Evolutionary conservation across 2,888 invertebrate genomes (phyloP), one percentile per base, ranked within the genome.

Genomic region (Allygus modestus): DNA sequence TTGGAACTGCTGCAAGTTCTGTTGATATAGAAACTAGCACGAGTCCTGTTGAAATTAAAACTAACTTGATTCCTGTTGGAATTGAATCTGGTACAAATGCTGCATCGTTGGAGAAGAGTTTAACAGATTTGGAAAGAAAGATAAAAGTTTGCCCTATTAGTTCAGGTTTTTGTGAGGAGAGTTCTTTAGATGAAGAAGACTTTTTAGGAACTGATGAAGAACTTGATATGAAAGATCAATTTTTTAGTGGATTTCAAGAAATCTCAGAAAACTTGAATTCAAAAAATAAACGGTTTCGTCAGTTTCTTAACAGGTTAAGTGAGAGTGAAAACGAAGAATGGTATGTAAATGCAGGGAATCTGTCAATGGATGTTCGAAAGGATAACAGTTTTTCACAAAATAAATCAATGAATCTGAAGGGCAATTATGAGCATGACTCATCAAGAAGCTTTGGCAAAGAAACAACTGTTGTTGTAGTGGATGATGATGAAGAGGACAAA

Each of bases 271-370:
- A 77, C 5, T 1, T 26, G 7, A 5, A 51, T 7, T 77, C 77
- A n/a, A 37, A 46, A 28, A 77, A 17, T 41, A 43, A 20, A n/a
- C 28, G 51, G 33, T 77, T 77, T 77, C 77, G n/a, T 28, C 77
- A 51, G 41, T 77, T 77, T 31, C 46, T 77, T 9, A 77, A 20
- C 28, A 77, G 77, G 20, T 26, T 77, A 28, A 77, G 77, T 77
- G 77, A 77, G 23, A 77, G 77, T 77, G 77, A 77, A 77, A 77
- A 28, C 37, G 77, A 77, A 51, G 77, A 77, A 20, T 77, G 77
- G 77, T 77, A 77, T 51, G 37, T 77, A 4, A 77, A 46, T 51
- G 77, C 77, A 15, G 77, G 77, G 17, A 77, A 51, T 51, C 26
- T 77, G 11, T 77, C 77, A 23, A 46, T 77, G 77, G 51, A 77